Percentiles rank a stretch among this genome's conserved stretches.
These are phyloP conservation scores for Drosophila bocqueti DNA, from an alignment of 1,140 invertebrate genomes.

Conservation along the genomic window DNA sequence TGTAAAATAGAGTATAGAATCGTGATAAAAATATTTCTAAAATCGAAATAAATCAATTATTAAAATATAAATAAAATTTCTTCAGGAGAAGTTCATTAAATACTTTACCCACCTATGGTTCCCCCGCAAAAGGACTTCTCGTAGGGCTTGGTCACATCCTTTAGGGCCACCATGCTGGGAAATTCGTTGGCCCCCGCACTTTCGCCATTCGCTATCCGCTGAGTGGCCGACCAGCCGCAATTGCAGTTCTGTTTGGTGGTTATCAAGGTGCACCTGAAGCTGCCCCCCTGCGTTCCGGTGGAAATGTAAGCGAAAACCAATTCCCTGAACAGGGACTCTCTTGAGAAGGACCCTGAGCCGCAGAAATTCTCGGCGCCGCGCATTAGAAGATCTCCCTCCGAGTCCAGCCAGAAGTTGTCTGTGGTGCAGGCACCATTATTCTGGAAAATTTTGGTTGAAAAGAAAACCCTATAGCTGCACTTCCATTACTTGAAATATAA, in stretches of 20 bases:
- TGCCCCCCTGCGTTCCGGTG: conserved; percentile 31
- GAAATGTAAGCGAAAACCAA: conserved; percentile 73
- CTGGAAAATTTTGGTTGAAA: conserved; percentile 9
- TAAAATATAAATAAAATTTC: background rate
- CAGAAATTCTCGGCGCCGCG: conserved; percentile 75
- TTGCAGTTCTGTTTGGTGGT: conserved; percentile 56
- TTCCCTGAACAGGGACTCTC: conserved; percentile 69
- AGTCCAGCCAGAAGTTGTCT: conserved; percentile 74
- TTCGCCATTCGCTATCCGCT: conserved; percentile 71
- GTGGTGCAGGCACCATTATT: conserved; percentile 62
- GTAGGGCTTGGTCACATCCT: conserved; percentile 35
- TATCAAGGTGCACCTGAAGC: conserved; percentile 63
- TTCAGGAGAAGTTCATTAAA: background rate
- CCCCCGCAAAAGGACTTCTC: conserved; percentile 62
- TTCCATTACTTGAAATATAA: conserved; percentile 1
- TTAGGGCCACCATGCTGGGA: conserved; percentile 70
- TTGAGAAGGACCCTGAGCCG: conserved; percentile 56
- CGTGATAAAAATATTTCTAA: no score
- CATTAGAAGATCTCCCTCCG: conserved; percentile 72
- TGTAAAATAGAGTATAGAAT: conserved; percentile 1
- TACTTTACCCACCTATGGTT: conserved; percentile 53
- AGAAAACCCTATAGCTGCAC: no score
- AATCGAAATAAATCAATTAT: background rate
- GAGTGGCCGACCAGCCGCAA: conserved; percentile 74
- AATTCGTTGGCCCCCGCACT: conserved; percentile 65